A percentile compares a stretch with the other conserved stretches of the same genome.
phyloP scores from a whole-genome alignment of 2,888 invertebrate species.

The Lycaena phlaeas region DNA sequence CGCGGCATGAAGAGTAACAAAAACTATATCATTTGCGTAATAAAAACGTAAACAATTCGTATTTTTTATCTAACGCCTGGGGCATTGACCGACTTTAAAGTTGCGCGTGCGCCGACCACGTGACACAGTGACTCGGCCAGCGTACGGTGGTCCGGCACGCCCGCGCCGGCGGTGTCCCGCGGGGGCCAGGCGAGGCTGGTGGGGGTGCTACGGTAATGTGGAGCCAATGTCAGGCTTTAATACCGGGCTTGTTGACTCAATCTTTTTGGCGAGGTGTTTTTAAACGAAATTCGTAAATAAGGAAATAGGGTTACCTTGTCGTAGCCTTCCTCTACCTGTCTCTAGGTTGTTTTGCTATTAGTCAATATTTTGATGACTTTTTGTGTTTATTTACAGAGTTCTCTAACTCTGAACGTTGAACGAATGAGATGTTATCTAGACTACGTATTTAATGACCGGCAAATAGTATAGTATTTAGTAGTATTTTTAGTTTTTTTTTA shows the following conservation, averaged over 20 bases:
- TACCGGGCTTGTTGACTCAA: conserved; percentile 31
- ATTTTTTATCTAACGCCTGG: conserved; percentile 67
- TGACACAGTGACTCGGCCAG: conserved; percentile 54
- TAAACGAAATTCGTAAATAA: conserved; percentile 15
- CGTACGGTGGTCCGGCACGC: conserved; percentile 24
- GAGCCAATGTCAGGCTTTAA: conserved; percentile 60
- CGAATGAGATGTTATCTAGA: no score
- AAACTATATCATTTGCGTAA: conserved; percentile 47
- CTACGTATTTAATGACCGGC: no score
- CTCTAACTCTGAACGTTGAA: no score
- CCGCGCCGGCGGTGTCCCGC: conserved; percentile 10
- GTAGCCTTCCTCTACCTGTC: conserved; percentile 1
- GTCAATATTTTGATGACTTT: conserved; percentile 1
- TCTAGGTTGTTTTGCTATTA: conserved; percentile 8
- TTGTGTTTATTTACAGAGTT: no score
- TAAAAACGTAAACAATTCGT: conserved; percentile 60
- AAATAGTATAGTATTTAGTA: no score
- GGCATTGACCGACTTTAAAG: conserved; percentile 71
- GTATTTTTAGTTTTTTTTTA: no score
- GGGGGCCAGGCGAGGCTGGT: conserved; percentile 26
- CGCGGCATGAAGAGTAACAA: conserved; percentile 23
- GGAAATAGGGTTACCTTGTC: conserved; percentile 11
- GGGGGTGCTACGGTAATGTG: conserved; percentile 44
- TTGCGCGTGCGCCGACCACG: conserved; percentile 65
- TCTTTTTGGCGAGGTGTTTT: conserved; percentile 18